These are phyloP conservation scores for Phoxinus dragarum DNA, from an alignment of 2,797 vertebrate species.

Conservation along the genomic window DNA sequence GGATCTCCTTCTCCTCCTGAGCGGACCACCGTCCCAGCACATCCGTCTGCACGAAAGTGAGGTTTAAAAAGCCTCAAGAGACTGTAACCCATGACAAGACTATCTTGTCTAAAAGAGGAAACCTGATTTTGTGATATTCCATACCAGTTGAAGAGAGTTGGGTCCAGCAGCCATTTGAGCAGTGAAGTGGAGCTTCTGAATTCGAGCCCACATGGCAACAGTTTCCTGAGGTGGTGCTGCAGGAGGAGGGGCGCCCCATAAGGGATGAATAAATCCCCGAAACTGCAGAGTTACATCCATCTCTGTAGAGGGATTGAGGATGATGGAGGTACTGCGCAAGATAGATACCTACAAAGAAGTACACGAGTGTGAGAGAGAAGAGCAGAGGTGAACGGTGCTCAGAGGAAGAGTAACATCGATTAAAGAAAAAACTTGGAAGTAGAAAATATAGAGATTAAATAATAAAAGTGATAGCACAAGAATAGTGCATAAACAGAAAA, in stretches of 20 bases:
- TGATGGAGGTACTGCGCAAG: constrained; percentile 88
- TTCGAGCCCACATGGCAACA: constrained; percentile 88
- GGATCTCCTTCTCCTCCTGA: constrained; percentile 88
- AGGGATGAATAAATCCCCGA: constrained; percentile 89
- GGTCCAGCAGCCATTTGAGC: constrained; percentile 84
- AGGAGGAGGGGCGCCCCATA: constrained; percentile 82
- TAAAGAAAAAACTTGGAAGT: constrained; percentile 45
- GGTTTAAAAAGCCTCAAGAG: neutral
- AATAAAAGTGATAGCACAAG: constrained; percentile 17
- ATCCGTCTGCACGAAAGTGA: constrained; percentile 73
- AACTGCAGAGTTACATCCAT: constrained; percentile 91
- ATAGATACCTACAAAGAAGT: constrained; percentile 83
- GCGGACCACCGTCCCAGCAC: constrained; percentile 89
- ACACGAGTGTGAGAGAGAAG: neutral
- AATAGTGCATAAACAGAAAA: constrained; percentile 53
- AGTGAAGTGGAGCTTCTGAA: constrained; percentile 88
- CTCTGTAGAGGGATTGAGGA: constrained; percentile 88
- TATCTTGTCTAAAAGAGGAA: neutral
- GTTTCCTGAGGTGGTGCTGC: constrained; percentile 78
- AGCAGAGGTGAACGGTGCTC: constrained; percentile 16
- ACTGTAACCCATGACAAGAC: neutral
- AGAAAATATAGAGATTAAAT: neutral
- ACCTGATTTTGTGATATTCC: constrained; percentile 34
- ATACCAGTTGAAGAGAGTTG: constrained; percentile 86
- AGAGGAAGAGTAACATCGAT: neutral